phyloP scores from a whole-genome alignment of 2,113 vertebrate species.

The Verasper variegatus region DNA sequence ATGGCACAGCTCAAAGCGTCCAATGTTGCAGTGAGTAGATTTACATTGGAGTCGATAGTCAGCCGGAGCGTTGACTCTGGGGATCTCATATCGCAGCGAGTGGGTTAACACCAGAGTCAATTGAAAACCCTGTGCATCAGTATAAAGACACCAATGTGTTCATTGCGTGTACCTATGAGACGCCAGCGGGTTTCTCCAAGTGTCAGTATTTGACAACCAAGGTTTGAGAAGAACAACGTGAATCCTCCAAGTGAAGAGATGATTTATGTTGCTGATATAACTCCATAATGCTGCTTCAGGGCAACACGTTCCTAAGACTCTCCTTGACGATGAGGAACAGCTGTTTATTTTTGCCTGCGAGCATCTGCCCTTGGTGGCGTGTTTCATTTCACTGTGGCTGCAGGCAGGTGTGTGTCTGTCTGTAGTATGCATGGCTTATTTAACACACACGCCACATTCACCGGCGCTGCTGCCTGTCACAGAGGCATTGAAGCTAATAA shows the following conservation, averaged over 20 bases:
- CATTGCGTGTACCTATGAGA: not conserved
- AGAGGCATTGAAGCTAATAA: not conserved
- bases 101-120: slow-evolving; percentile 1
- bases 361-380: slow-evolving; percentile 61
- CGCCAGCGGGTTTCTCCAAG: not conserved
- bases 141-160: not conserved
- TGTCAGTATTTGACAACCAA: not conserved
- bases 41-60: not conserved
- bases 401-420: slow-evolving; percentile 42
- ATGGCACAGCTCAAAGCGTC: not conserved
- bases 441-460: slow-evolving; percentile 38
- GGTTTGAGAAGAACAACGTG: not conserved
- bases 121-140: not conserved
- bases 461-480: slow-evolving; percentile 19
- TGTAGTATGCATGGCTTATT: slow-evolving; percentile 65
- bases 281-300: slow-evolving; percentile 35
- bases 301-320: slow-evolving; percentile 46
- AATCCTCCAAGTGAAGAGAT: slow-evolving; percentile 27
- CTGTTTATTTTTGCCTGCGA: slow-evolving; percentile 56
- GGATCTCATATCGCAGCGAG: not conserved
- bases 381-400: slow-evolving; percentile 54
- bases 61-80: not conserved
- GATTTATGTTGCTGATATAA: slow-evolving; percentile 59
- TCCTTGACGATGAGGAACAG: slow-evolving; percentile 64
- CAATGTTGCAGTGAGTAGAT: not conserved